Evolutionary conservation across 2,113 vertebrate species (phyloP).

Genomic region (Sitta europaea): DNA sequence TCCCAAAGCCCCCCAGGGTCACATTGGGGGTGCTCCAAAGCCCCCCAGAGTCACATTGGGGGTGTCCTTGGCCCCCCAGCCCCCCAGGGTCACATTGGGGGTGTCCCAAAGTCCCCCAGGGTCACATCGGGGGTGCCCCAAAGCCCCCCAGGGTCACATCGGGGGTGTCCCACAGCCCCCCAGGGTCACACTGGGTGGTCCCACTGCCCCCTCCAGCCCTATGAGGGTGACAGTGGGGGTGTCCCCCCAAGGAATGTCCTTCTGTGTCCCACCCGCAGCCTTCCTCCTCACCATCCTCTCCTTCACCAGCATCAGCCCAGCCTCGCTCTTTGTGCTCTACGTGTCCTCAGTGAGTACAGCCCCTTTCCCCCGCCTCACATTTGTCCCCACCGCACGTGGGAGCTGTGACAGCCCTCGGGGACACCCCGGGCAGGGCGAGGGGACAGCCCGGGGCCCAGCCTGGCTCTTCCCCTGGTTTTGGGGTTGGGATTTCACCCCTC

Average conservation of each 20-base stretch:
- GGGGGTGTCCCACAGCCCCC: neutral
- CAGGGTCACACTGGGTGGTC: neutral
- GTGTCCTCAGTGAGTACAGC: conserved; percentile 60
- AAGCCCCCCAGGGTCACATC: neutral
- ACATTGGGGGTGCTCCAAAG: neutral
- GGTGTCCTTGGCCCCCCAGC: neutral
- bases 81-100: no score
- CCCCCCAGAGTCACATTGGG: neutral
- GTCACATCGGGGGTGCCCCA: neutral
- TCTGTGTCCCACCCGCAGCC: conserved; percentile 49
- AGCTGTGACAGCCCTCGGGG: neutral
- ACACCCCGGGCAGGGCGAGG: neutral
- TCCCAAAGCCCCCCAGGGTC: neutral
- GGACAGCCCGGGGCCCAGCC: neutral
- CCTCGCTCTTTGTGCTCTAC: conserved; percentile 66
- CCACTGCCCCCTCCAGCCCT: neutral
- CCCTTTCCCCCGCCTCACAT: rapidly evolving
- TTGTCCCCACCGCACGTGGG: neutral
- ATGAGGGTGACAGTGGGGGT: neutral
- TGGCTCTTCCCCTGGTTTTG: neutral
- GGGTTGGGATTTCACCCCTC: neutral
- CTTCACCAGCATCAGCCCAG: conserved; percentile 23
- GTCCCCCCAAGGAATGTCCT: neutral
- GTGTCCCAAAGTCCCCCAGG: neutral
- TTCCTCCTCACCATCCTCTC: conserved; percentile 74